Evolutionary conservation across 2,888 invertebrate genomes (phyloP).

Genomic region (Linyphia triangularis): DNA sequence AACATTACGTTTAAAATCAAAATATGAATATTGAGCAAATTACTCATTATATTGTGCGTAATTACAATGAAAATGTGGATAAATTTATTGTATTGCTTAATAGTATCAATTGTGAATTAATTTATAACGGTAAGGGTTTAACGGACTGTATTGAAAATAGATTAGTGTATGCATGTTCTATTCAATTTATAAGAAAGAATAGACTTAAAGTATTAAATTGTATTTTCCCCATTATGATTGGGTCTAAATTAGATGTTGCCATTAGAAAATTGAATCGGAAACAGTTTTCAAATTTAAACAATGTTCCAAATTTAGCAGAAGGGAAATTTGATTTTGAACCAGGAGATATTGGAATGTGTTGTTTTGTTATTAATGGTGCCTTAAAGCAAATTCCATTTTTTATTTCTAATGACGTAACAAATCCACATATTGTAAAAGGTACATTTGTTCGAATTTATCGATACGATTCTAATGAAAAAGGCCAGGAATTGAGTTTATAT

Average conservation of each 20-base stretch:
- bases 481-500: conserved; percentile 23
- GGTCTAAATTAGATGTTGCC: conserved; percentile 34
- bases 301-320: conserved; percentile 20
- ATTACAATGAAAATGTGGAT: conserved; percentile 18
- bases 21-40: conserved; percentile 35
- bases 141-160: conserved; percentile 14
- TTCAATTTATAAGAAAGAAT: conserved; percentile 20
- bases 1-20: conserved; percentile 11
- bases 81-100: conserved; percentile 1
- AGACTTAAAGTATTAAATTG: conserved; percentile 8
- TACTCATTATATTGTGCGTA: conserved; percentile 4
- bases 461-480: conserved; percentile 53
- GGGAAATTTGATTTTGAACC: not conserved
- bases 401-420: conserved; percentile 50
- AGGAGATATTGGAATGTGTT: conserved; percentile 31
- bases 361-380: conserved; percentile 45
- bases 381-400: conserved; percentile 57
- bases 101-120: conserved; percentile 20
- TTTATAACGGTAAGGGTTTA: conserved; percentile 17
- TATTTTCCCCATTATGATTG: conserved; percentile 43
- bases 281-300: not conserved
- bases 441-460: conserved; percentile 32
- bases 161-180: conserved; percentile 29
- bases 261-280: conserved; percentile 23
- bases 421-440: conserved; percentile 34